Evolutionary conservation across 2,113 vertebrate species (phyloP).

Genomic region (Vulpes lagopus): DNA sequence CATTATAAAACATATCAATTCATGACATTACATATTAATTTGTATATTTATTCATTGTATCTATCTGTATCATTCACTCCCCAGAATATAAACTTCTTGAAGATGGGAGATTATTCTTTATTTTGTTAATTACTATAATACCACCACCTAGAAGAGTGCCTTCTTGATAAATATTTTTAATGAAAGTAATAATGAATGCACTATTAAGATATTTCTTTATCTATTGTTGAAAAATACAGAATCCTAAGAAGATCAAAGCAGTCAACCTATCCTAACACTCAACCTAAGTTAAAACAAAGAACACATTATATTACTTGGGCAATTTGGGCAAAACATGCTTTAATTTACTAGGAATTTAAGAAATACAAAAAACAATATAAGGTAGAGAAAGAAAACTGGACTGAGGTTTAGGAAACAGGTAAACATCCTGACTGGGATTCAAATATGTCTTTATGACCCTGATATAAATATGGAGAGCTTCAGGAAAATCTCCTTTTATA

Average conservation of each 20-base stretch:
- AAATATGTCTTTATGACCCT: conserved; percentile 22
- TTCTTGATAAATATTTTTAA: conserved; percentile 33
- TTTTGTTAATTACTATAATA: neutral
- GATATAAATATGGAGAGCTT: neutral
- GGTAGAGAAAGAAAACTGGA: conserved; percentile 18
- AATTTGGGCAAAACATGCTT: neutral
- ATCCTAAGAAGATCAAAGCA: neutral
- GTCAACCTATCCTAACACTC: neutral
- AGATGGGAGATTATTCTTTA: neutral
- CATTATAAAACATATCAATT: neutral
- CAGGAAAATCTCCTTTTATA: conserved; percentile 29
- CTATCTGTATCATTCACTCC: neutral
- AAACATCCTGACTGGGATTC: neutral
- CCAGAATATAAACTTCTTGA: conserved; percentile 1
- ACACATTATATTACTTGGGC: neutral
- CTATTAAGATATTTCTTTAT: neutral
- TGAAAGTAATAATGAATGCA: neutral
- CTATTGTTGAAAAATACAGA: neutral
- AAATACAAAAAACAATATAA: conserved; percentile 20
- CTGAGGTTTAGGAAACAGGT: conserved; percentile 50
- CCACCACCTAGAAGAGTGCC: neutral
- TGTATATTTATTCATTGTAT: neutral
- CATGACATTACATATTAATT: neutral
- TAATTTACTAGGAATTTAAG: conserved; percentile 48
- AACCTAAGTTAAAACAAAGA: neutral